Evolutionary conservation across 1,140 invertebrate genomes (phyloP).

Genomic region (Theocolax elegans): DNA sequence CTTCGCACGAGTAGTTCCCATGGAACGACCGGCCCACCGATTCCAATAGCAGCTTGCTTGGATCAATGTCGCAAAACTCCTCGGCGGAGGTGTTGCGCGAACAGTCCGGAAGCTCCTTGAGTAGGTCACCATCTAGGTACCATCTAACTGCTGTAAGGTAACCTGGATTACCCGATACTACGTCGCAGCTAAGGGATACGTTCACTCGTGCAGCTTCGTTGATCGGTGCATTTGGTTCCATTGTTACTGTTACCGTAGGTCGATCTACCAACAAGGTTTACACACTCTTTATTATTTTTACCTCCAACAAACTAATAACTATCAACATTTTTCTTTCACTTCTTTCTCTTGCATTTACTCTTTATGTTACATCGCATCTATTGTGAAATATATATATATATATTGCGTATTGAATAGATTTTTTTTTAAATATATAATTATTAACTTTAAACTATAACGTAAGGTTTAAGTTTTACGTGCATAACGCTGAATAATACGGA

Average conservation of each 20-base stretch:
- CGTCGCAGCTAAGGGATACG: constrained; percentile 84
- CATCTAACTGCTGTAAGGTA: constrained; percentile 78
- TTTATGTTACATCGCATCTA: no score
- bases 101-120: constrained; percentile 88
- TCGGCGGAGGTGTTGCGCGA: constrained; percentile 68
- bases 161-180: constrained; percentile 76
- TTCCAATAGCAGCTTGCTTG: constrained; percentile 83
- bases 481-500: no score
- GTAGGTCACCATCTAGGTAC: constrained; percentile 84
- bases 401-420: no score
- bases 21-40: constrained; percentile 85
- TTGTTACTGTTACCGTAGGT: constrained; percentile 80
- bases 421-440: no score
- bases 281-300: no score
- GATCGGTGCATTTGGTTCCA: constrained; percentile 80
- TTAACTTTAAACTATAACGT: no score
- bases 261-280: constrained; percentile 77
- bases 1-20: constrained; percentile 92
- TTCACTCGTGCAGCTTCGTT: constrained; percentile 83
- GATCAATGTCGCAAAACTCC: constrained; percentile 83
- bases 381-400: no score
- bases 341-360: no score
- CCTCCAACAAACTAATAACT: no score
- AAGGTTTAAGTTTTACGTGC: no score
- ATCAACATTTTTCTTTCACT: no score